Conservation (phyloP, 2,888 invertebrate genomes). For the Eilema griseolum region DNA sequence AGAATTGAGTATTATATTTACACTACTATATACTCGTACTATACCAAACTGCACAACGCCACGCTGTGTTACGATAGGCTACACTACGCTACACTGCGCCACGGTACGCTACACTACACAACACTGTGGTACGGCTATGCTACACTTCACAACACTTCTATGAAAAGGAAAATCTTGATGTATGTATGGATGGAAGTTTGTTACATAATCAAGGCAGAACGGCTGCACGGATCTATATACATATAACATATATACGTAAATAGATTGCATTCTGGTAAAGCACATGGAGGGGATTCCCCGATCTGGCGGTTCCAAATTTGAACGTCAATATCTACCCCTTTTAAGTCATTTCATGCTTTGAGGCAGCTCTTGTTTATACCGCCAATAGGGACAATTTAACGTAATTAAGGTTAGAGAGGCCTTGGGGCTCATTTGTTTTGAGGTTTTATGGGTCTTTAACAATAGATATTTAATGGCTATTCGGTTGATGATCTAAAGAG, state of each 20-base stretch:
- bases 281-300: neutral
- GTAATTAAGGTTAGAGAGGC: conserved; percentile 9
- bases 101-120: too few species aligned
- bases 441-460: conserved; percentile 10
- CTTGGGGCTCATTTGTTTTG: conserved; percentile 13
- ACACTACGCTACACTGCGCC: too few species aligned
- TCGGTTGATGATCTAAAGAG: neutral
- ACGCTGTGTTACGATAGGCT: too few species aligned
- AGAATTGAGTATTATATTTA: neutral
- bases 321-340: neutral
- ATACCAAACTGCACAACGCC: too few species aligned
- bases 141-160: too few species aligned
- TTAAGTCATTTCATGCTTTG: neutral
- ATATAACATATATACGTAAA: neutral
- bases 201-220: neutral
- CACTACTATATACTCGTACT: neutral
- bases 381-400: conserved; percentile 7
- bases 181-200: neutral
- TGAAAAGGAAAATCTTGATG: neutral
- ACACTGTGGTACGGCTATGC: too few species aligned
- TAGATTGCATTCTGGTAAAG: neutral
- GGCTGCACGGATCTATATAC: neutral
- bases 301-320: neutral
- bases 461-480: conserved; percentile 11
- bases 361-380: neutral